Evolutionary conservation across 1,140 invertebrate genomes (phyloP).

Genomic region (Bombus pascuorum): DNA sequence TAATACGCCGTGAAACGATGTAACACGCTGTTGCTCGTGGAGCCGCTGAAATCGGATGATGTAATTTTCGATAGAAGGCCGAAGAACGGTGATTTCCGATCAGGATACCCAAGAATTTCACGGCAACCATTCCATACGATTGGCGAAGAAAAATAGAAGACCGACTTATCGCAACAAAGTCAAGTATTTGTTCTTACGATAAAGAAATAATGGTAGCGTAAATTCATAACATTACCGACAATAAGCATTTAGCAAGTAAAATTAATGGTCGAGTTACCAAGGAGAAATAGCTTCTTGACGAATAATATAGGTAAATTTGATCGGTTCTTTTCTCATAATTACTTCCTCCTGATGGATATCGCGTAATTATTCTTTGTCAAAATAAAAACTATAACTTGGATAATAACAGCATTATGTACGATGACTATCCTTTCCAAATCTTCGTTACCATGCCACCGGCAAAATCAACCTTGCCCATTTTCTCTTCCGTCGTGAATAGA

Average conservation of each 20-base stretch:
- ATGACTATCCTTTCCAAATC: neutral
- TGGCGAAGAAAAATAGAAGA: too few relatives aligned
- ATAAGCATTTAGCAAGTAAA: neutral
- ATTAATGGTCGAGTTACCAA: neutral
- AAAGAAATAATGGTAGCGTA: neutral
- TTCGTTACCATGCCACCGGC: neutral
- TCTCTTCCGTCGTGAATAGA: conserved; percentile 23
- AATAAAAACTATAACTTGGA: neutral
- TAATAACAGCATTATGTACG: neutral
- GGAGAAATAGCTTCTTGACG: too few relatives aligned
- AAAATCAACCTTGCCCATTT: conserved; percentile 24
- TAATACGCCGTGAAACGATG: too few relatives aligned
- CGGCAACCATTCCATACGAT: too few relatives aligned
- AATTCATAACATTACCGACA: neutral
- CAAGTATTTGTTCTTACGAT: neutral
- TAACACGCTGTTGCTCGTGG: too few relatives aligned
- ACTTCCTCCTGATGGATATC: neutral
- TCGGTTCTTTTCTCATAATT: neutral
- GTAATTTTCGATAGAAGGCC: too few relatives aligned
- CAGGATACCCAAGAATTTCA: too few relatives aligned
- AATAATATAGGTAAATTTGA: neutral
- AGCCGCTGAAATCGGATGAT: too few relatives aligned
- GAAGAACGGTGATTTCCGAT: too few relatives aligned
- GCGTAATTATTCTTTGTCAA: neutral
- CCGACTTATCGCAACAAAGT: neutral